A percentile compares a stretch with the other conserved stretches of the same genome.
Conservation (phyloP, 2,888 invertebrate species). For the Protula sp. region DNA sequence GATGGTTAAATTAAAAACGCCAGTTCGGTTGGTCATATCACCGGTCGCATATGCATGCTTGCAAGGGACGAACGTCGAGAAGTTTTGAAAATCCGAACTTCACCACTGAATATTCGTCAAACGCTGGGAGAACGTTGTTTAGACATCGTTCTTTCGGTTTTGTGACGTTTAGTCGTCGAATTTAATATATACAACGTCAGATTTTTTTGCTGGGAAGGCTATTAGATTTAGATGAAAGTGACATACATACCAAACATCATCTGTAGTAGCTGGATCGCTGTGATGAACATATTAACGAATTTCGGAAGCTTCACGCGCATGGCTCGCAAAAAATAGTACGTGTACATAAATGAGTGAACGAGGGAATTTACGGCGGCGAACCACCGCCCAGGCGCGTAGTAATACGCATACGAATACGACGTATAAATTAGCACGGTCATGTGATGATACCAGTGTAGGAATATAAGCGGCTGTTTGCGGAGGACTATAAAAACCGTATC, state of each 20-base stretch:
- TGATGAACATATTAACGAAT: conserved; percentile 80
- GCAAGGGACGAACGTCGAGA: no score
- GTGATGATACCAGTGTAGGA: conserved; percentile 59
- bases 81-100: no score
- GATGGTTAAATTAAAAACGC: no score
- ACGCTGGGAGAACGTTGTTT: no score
- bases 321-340: conserved; percentile 56
- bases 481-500: conserved; percentile 56
- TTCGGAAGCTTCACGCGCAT: conserved; percentile 58
- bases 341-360: conserved; percentile 58
- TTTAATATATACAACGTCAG: no score
- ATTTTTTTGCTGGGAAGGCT: no score
- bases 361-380: conserved; percentile 17
- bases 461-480: conserved; percentile 56
- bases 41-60: no score
- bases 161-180: no score
- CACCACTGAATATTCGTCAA: no score
- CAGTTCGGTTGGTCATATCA: no score
- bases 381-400: conserved; percentile 51
- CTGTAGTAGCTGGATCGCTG: conserved; percentile 81
- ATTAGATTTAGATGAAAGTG: no score
- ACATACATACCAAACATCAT: conserved; percentile 90
- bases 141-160: no score
- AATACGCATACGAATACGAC: conserved; percentile 53
- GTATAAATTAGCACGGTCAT: conserved; percentile 55